Evolutionary conservation across 2,113 vertebrate species (phyloP).

Genomic region (Callionymus lyra): DNA sequence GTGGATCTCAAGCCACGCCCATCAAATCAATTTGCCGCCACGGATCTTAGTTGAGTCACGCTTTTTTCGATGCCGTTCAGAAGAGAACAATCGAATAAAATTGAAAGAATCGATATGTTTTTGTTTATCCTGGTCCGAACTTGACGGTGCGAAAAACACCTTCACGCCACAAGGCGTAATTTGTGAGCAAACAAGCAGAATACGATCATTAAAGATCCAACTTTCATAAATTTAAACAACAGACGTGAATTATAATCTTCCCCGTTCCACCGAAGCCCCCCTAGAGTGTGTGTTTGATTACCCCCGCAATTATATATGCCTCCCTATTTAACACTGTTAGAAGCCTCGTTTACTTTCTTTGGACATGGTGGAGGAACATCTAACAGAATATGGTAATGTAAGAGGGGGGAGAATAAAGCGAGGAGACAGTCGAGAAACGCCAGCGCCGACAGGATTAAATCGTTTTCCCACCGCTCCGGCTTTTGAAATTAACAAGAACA

Average conservation of each 20-base stretch:
- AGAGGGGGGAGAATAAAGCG: neutral
- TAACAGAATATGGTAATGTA: constrained; percentile 27
- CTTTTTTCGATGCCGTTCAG: too few relatives aligned
- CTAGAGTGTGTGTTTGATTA: constrained; percentile 28
- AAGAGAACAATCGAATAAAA: too few relatives aligned
- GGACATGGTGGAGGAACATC: constrained; percentile 13
- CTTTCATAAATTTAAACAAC: constrained; percentile 10
- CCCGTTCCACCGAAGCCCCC: constrained; percentile 4
- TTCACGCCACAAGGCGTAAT: constrained; percentile 1
- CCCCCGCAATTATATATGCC: constrained; percentile 34
- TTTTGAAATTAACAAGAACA: constrained; percentile 26
- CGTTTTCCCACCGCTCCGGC: constrained; percentile 7
- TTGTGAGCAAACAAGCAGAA: too few relatives aligned
- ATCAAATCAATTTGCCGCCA: too few relatives aligned
- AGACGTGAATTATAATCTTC: constrained; percentile 26
- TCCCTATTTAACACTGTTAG: constrained; percentile 21
- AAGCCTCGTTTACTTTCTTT: constrained; percentile 12
- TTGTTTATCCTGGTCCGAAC: too few relatives aligned
- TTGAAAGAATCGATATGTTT: too few relatives aligned
- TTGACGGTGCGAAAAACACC: too few relatives aligned
- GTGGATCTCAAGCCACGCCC: too few relatives aligned
- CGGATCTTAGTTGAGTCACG: too few relatives aligned
- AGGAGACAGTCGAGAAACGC: constrained; percentile 1
- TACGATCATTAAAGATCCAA: too few relatives aligned
- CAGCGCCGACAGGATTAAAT: constrained; percentile 16